Evolutionary conservation across 2,113 vertebrate species (phyloP).

Genomic region (Lophotis ruficrista): DNA sequence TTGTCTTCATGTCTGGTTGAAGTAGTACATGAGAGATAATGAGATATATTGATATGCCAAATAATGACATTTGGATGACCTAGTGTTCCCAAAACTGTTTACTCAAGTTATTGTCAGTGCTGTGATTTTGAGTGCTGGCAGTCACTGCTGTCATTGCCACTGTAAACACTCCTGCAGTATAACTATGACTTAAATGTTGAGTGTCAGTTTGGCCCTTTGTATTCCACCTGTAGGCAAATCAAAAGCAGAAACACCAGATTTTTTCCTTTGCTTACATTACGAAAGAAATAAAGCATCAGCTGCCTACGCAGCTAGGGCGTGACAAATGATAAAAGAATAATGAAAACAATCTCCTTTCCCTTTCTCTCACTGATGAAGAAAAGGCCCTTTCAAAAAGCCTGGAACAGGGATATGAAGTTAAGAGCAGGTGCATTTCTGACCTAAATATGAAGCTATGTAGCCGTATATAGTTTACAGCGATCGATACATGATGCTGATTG

Average conservation of each 20-base stretch:
- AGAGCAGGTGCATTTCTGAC: not conserved
- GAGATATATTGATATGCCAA: not conserved
- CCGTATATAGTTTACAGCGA: not conserved
- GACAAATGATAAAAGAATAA: not conserved
- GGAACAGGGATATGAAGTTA: not conserved
- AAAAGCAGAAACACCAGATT: conserved; percentile 8
- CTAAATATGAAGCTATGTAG: not conserved
- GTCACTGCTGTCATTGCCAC: not conserved
- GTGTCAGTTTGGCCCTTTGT: conserved; percentile 18
- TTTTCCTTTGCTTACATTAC: not conserved
- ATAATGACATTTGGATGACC: conserved; percentile 47
- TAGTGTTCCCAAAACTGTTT: conserved; percentile 32
- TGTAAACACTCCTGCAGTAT: not conserved
- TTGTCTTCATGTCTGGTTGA: not conserved
- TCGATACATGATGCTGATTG: not conserved
- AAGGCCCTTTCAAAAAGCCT: not conserved
- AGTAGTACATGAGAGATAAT: not conserved
- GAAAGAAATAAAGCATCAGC: conserved; percentile 6
- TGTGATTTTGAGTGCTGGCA: conserved; percentile 22
- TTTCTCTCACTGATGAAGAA: not conserved
- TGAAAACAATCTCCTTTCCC: not conserved
- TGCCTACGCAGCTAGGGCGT: not conserved
- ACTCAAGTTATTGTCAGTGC: not conserved
- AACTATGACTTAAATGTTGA: conserved; percentile 54
- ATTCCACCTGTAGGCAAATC: conserved; percentile 30